Conservation (phyloP, 2,888 invertebrate genomes). For the Pecten maximus region DNA sequence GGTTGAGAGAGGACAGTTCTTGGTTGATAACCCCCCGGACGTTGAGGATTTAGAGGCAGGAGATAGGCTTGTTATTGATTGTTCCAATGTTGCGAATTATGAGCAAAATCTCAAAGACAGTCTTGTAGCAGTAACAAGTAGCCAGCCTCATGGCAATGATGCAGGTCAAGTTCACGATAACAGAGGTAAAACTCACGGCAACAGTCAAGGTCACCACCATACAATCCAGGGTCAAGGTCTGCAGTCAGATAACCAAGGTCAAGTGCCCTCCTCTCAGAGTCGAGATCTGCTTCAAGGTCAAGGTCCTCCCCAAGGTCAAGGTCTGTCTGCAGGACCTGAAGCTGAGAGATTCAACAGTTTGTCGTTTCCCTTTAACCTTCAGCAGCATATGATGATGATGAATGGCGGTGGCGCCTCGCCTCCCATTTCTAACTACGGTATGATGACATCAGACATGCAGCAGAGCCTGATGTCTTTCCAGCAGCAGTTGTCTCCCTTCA, state of each 20-base stretch:
- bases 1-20: not conserved
- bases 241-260: not conserved
- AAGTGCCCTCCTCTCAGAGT: not conserved
- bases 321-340: not conserved
- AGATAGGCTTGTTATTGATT: not conserved
- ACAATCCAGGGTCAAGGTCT: not conserved
- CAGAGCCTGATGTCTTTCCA: conserved; percentile 13
- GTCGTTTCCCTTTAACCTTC: not conserved
- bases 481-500: conserved; percentile 1
- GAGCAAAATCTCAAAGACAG: not conserved
- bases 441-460: not conserved
- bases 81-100: not conserved
- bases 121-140: not conserved
- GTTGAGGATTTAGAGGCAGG: not conserved
- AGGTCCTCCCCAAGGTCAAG: not conserved
- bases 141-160: not conserved
- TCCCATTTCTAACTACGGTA: not conserved
- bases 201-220: not conserved
- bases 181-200: not conserved
- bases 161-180: not conserved
- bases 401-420: not conserved
- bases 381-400: not conserved
- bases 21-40: not conserved
- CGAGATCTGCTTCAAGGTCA: not conserved
- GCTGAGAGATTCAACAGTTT: not conserved